These are phyloP conservation scores for Sinohyriopsis cumingii DNA, from an alignment of 2,888 invertebrate genomes.

Conservation along the genomic window DNA sequence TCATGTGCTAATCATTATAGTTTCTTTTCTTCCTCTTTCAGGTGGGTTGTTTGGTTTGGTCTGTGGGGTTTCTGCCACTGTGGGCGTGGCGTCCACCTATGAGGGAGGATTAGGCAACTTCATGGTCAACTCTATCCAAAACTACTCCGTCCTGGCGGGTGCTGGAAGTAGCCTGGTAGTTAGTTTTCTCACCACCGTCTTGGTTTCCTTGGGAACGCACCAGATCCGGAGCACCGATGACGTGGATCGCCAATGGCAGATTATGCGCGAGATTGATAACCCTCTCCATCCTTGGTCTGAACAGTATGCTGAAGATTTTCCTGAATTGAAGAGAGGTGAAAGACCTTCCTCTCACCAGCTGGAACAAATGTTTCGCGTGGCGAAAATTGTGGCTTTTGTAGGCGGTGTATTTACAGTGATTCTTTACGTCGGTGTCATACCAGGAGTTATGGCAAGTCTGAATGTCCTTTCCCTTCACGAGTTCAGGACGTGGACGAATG, in stretches of 20 bases:
- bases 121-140: conserved; percentile 49
- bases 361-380: conserved; percentile 46
- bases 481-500: conserved; percentile 49
- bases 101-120: conserved; percentile 51
- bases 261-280: conserved; percentile 57
- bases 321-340: conserved; percentile 35
- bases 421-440: conserved; percentile 50
- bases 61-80: conserved; percentile 42
- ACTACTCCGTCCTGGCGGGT: conserved; percentile 56
- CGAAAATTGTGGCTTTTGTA: conserved; percentile 50
- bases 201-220: conserved; percentile 57
- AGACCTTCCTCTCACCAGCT: conserved; percentile 43
- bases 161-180: conserved; percentile 48
- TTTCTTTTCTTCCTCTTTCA: conserved; percentile 16
- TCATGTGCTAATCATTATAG: too few species aligned
- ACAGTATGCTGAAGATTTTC: conserved; percentile 50
- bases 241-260: conserved; percentile 48
- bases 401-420: conserved; percentile 44
- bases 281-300: conserved; percentile 57
- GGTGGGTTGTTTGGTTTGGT: conserved; percentile 53
- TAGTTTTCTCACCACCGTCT: conserved; percentile 52
- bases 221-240: conserved; percentile 36
- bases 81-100: conserved; percentile 49
- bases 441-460: conserved; percentile 51
- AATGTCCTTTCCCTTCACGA: conserved; percentile 44